Base-by-base conservation (phyloP, 1,140 invertebrate species). In the Gryon sp. region DNA sequence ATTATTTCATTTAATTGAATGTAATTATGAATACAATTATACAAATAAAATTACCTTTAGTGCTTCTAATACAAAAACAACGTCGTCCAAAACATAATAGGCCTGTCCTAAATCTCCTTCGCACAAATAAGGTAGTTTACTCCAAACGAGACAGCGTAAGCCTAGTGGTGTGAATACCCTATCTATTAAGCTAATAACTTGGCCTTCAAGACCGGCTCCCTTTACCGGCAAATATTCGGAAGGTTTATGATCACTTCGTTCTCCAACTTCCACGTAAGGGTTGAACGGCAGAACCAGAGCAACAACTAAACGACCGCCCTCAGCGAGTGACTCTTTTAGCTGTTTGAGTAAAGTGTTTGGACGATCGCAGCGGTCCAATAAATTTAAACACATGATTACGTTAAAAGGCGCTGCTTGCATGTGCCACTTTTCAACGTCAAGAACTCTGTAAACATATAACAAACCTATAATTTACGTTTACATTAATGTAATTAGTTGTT, bases 31-130 rank as follows among this genome's bases (percentile, higher is more conserved):
- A 24, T 4, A 24, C 7, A 24, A 24, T 24, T 24, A 24, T 24
- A 12, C 4, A 34, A 6, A 6, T n/a, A 11, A 34, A 9, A 9
- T 34, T 70, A 79, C 73, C 63, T 73, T 50, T 22, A 78, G 74
- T 9, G 78, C 82, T 80, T 90, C 91, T 55, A 94, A 89, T 8
- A 94, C 89, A 82, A 98, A 96, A 0, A 99, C 86, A 9, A 93
- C 94, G 89, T 99, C 97, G 79, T 95, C 92, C 5, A 99, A 90
- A 90, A 95, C 95, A 88, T 98, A 98, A 86, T 95, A 98, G 0
- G 95, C 93, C 83, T 97, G 95, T 14, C 93, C 90, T n/a, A 98
- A 88, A 86, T 98, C 96, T 0, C 97, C 97, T 88, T 99, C 96
- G 88, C 96, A 98, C 6, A 99, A 88, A 88, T 99, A 99, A 1